phyloP scores from a whole-genome alignment of 2,797 vertebrate species.

The Gorsachius magnificus region DNA sequence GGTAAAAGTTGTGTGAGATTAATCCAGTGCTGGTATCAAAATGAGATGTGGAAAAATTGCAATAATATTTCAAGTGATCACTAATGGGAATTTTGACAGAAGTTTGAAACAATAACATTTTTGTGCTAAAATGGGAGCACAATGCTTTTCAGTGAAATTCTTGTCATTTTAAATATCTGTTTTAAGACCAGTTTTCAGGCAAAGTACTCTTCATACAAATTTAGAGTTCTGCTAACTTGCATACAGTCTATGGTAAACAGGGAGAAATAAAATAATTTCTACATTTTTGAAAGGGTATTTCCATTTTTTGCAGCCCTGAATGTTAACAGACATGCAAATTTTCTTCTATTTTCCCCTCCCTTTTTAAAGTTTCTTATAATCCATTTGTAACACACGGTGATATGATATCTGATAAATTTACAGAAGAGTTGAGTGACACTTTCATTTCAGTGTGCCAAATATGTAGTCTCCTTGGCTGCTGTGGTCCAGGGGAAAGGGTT shows the following conservation, averaged over 20 bases:
- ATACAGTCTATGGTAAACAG: not conserved
- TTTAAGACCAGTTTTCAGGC: conserved; percentile 40
- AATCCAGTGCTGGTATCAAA: not conserved
- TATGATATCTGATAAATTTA: not conserved
- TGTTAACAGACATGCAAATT: not conserved
- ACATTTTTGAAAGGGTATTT: not conserved
- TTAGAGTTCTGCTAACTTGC: conserved; percentile 10
- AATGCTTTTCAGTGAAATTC: not conserved
- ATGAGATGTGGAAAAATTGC: not conserved
- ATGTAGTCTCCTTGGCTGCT: not conserved
- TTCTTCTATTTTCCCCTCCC: not conserved
- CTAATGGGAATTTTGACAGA: conserved; percentile 59
- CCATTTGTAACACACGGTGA: not conserved
- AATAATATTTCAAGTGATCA: not conserved
- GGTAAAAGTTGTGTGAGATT: not conserved
- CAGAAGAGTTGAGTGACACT: not conserved
- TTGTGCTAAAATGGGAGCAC: not conserved
- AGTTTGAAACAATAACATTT: not conserved
- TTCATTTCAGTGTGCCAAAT: not conserved
- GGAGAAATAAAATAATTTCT: not conserved
- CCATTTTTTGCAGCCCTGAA: not conserved
- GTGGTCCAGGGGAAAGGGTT: not conserved
- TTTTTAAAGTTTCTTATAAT: not conserved
- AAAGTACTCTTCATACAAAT: not conserved
- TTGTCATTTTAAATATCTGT: conserved; percentile 26